phyloP scores from a whole-genome alignment of 2,797 vertebrate species.

The Antennarius maculatus region DNA sequence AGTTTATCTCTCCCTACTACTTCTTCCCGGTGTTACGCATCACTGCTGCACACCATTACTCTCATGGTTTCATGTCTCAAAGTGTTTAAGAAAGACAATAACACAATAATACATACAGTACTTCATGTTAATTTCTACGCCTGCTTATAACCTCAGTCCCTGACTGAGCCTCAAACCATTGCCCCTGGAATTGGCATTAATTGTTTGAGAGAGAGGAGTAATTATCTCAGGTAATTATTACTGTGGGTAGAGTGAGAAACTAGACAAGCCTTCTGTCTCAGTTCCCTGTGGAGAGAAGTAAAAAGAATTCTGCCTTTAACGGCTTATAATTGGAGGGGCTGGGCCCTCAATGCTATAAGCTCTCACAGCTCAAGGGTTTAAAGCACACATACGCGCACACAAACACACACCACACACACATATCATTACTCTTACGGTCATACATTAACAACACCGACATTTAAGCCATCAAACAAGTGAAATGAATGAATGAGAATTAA shows the following conservation, averaged over 20 bases:
- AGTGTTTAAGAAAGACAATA: slow-evolving; percentile 65
- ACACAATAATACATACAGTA: slow-evolving; percentile 39
- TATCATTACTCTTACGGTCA: slow-evolving; percentile 11
- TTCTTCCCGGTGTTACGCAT: slow-evolving; percentile 35
- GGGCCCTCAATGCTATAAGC: slow-evolving; percentile 68
- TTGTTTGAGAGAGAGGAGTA: slow-evolving; percentile 84
- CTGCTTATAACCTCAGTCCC: slow-evolving; percentile 53
- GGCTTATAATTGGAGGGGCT: slow-evolving; percentile 82
- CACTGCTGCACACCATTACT: slow-evolving; percentile 7
- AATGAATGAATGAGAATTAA: slow-evolving; percentile 5
- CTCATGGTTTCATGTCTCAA: slow-evolving; percentile 44
- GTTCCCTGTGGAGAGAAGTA: slow-evolving; percentile 71
- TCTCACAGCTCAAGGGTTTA: slow-evolving; percentile 71
- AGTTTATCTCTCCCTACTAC: slow-evolving; percentile 18
- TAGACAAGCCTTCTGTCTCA: slow-evolving; percentile 65
- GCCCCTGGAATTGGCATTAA: slow-evolving; percentile 81
- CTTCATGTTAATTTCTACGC: slow-evolving; percentile 60
- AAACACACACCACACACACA: slow-evolving; percentile 17
- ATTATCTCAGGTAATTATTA: slow-evolving; percentile 89
- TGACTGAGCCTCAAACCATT: slow-evolving; percentile 65
- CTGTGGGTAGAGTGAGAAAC: slow-evolving; percentile 77
- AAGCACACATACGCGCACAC: slow-evolving; percentile 27
- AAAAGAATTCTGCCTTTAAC: slow-evolving; percentile 78
- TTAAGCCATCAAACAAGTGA: slow-evolving; percentile 1
- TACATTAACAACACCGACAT: slow-evolving; percentile 8